These are phyloP conservation scores for Macroglossus sobrinus DNA, from an alignment of 2,113 vertebrate genomes.

Conservation along the genomic window DNA sequence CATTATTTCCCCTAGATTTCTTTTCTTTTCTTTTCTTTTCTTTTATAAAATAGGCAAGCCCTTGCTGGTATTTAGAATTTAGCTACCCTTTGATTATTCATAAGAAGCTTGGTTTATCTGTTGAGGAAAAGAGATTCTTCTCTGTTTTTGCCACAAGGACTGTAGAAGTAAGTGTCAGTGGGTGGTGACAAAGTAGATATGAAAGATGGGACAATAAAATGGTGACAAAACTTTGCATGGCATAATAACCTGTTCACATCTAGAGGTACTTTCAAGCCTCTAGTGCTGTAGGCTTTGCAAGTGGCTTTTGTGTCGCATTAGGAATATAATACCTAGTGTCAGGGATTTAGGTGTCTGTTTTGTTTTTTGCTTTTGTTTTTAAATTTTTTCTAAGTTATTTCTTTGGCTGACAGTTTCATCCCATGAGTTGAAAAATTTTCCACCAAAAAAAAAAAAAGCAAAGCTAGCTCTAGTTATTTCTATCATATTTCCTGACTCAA, in stretches of 20 bases:
- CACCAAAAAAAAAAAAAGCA: background rate
- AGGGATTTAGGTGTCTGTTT: background rate
- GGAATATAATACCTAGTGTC: background rate
- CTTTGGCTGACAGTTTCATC: background rate
- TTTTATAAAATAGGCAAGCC: background rate
- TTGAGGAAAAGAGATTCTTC: background rate
- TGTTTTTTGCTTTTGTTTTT: background rate
- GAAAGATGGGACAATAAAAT: background rate
- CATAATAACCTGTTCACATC: background rate
- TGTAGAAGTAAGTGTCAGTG: background rate
- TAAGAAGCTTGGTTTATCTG: background rate
- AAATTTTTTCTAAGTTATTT: background rate
- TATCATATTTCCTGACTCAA: background rate
- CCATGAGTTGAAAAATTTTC: background rate
- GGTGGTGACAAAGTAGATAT: background rate
- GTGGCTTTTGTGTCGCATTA: background rate
- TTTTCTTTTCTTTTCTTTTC: background rate
- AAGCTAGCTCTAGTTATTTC: background rate
- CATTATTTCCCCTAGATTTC: too few species aligned
- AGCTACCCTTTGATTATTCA: background rate
- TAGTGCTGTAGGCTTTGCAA: background rate
- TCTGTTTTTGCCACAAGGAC: background rate
- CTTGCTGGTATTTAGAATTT: background rate
- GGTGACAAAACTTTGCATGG: background rate
- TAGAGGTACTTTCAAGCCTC: background rate